Evolutionary conservation across 2,888 invertebrate species (phyloP).

Genomic region (Nephrotoma flavescens): DNA sequence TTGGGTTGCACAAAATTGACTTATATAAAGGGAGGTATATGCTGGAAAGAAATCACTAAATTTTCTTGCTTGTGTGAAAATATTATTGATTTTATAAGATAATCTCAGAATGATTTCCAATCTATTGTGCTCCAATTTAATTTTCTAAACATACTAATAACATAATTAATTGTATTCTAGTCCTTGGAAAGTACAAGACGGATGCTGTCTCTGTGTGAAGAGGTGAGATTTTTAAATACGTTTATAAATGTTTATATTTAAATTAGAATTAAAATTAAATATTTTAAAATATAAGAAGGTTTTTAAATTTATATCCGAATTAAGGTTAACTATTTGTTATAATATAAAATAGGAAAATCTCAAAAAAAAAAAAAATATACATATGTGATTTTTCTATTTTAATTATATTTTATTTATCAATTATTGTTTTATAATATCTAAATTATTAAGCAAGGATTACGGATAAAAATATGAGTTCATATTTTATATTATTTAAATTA

Average conservation of each 20-base stretch:
- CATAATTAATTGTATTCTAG: conserved; percentile 38
- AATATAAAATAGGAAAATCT: not conserved
- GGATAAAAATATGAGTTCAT: not conserved
- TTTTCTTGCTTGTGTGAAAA: too few relatives aligned
- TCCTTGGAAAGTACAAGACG: conserved; percentile 84
- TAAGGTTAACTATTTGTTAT: not conserved
- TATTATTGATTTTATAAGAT: not conserved
- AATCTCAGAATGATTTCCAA: not conserved
- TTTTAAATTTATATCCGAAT: not conserved
- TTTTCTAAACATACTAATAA: not conserved
- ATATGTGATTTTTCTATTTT: conserved; percentile 7
- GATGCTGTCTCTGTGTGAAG: conserved; percentile 85
- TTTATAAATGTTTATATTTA: not conserved
- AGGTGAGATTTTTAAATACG: conserved; percentile 46
- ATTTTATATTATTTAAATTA: not conserved
- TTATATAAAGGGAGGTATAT: too few relatives aligned
- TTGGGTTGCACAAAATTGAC: too few relatives aligned
- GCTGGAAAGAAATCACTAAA: too few relatives aligned
- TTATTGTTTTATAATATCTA: not conserved
- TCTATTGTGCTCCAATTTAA: not conserved
- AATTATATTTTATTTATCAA: not conserved
- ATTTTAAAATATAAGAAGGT: not conserved
- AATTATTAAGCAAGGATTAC: not conserved
- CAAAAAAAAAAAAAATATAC: conserved; percentile 1
- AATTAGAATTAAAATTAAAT: not conserved